A percentile compares a stretch with the other conserved stretches of the same genome.
phyloP scores from a whole-genome alignment of 2,113 vertebrate species.

The Scomber scombrus region DNA sequence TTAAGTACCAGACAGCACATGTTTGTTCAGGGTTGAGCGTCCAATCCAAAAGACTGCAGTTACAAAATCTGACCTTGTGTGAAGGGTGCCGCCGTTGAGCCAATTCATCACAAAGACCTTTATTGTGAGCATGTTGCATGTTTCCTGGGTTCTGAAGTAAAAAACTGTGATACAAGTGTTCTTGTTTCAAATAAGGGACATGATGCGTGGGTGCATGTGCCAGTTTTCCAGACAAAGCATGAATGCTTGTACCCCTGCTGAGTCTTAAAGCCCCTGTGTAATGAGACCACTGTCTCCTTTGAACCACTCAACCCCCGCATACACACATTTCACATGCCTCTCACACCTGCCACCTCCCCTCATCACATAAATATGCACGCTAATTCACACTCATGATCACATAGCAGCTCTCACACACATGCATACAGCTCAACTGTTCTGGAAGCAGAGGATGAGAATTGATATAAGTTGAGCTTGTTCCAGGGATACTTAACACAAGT shows the following conservation, averaged over 20 bases:
- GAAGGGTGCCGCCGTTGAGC: not conserved
- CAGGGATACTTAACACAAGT: conserved; percentile 2
- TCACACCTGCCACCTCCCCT: not conserved
- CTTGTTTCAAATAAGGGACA: conserved; percentile 8
- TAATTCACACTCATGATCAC: not conserved
- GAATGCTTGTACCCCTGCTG: conserved; percentile 26
- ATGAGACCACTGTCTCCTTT: conserved; percentile 44
- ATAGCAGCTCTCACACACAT: conserved; percentile 11
- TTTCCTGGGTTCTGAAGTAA: not conserved
- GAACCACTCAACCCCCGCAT: not conserved
- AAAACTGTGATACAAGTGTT: not conserved
- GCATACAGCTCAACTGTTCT: not conserved
- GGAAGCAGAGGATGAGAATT: conserved; percentile 38
- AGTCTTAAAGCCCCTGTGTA: conserved; percentile 28
- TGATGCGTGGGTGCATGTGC: conserved; percentile 6
- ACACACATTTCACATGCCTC: not conserved
- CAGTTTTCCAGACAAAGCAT: conserved; percentile 36
- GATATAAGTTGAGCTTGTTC: conserved; percentile 24
- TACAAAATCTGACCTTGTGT: not conserved
- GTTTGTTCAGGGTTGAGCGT: not conserved
- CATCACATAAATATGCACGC: conserved; percentile 1
- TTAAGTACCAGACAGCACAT: not conserved
- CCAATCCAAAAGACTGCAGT: not conserved
- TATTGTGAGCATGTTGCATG: not conserved
- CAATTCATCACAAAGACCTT: not conserved